Evolutionary conservation across 2,888 invertebrate species (phyloP).

Genomic region (Drosophila neutralis): DNA sequence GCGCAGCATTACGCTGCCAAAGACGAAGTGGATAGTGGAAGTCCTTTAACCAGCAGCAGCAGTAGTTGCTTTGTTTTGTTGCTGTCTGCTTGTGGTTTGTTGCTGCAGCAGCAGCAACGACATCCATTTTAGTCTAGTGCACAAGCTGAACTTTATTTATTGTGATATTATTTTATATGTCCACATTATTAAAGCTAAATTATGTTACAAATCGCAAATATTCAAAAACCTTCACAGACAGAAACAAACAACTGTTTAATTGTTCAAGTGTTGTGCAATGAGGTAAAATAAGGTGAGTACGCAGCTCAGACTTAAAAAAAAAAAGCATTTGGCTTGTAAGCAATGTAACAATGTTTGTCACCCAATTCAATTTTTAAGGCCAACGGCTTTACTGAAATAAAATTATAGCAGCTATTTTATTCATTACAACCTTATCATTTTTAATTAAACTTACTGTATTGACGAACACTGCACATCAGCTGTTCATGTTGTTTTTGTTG

Average conservation of each 20-base stretch:
- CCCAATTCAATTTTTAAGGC: not conserved
- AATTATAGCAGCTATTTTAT: not conserved
- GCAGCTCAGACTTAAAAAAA: conserved; percentile 26
- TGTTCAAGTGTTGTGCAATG: conserved; percentile 37
- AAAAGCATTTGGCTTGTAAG: not conserved
- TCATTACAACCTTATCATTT: not conserved
- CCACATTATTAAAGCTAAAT: conserved; percentile 33
- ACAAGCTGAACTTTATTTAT: conserved; percentile 55
- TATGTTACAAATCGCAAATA: conserved; percentile 46
- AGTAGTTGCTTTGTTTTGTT: conserved; percentile 18
- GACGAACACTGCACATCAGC: conserved; percentile 50
- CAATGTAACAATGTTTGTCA: not conserved
- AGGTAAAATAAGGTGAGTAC: conserved; percentile 13
- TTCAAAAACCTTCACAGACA: conserved; percentile 3
- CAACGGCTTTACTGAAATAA: not conserved
- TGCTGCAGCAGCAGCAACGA: conserved; percentile 20
- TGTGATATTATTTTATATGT: conserved; percentile 73
- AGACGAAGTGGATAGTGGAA: conserved; percentile 27
- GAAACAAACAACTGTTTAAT: conserved; percentile 6
- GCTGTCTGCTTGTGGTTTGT: conserved; percentile 13
- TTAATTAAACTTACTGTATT: conserved; percentile 8
- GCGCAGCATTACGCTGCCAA: conserved; percentile 65
- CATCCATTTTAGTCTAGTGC: conserved; percentile 37
- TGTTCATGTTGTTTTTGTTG: conserved; percentile 60
- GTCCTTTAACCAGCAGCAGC: conserved; percentile 1